Conservation (phyloP, 2,113 vertebrate genomes). For the Pseudopipra pipra region DNA sequence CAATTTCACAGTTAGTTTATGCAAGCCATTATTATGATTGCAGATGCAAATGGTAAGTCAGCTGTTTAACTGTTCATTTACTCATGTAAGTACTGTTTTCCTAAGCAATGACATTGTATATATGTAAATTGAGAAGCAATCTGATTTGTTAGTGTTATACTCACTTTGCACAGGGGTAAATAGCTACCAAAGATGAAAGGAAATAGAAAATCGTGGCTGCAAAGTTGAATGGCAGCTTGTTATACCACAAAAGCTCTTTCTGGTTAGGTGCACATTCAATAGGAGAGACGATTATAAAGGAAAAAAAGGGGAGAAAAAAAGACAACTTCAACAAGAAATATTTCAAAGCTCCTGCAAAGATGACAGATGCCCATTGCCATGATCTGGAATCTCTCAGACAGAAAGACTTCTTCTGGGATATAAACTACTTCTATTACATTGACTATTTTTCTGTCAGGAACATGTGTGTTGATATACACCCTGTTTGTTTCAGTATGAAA, state of each 20-base stretch:
- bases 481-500: neutral
- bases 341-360: conserved; percentile 7
- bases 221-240: conserved; percentile 29
- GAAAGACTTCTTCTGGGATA: neutral
- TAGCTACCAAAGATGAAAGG: conserved; percentile 42
- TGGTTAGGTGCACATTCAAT: neutral
- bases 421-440: neutral
- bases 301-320: neutral
- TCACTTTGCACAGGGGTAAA: conserved; percentile 37
- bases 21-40: conserved; percentile 37
- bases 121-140: conserved; percentile 51
- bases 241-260: conserved; percentile 32
- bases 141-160: conserved; percentile 48
- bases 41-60: conserved; percentile 57
- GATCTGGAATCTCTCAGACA: conserved; percentile 8
- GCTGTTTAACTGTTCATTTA: conserved; percentile 63
- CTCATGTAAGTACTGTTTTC: conserved; percentile 55
- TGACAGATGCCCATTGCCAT: neutral
- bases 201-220: conserved; percentile 23
- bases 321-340: neutral
- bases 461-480: neutral
- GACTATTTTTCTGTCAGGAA: conserved; percentile 7
- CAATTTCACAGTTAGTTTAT: conserved; percentile 19
- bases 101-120: conserved; percentile 35
- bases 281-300: neutral